Evolutionary conservation across 2,888 invertebrate species (phyloP).

Genomic region (Epistrophe eligans): DNA sequence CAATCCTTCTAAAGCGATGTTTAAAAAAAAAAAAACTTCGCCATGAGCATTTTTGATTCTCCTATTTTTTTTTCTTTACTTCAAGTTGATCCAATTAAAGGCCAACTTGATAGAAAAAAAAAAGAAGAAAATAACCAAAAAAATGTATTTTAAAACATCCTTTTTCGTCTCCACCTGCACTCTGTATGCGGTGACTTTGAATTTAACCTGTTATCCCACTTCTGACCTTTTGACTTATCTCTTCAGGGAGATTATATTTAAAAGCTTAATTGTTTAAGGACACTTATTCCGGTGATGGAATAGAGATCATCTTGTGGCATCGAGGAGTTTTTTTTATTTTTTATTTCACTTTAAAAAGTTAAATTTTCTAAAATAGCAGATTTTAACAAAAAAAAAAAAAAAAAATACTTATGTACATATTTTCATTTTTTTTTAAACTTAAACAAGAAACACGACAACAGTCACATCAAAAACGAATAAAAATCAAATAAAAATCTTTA

Average conservation of each 20-base stretch:
- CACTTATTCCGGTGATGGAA: conserved; percentile 6
- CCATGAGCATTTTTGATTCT: not conserved
- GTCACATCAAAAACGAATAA: conserved; percentile 46
- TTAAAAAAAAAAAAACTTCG: not conserved
- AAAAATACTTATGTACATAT: not conserved
- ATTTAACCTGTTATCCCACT: conserved; percentile 41
- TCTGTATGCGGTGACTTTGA: not conserved
- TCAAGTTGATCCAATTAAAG: conserved; percentile 34
- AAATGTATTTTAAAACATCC: not conserved
- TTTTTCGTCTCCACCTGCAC: not conserved
- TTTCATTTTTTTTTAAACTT: not conserved
- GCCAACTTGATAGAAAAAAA: conserved; percentile 9
- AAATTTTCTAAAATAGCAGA: not conserved
- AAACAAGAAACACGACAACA: not conserved
- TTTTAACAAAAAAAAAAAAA: not conserved
- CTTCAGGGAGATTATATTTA: conserved; percentile 36
- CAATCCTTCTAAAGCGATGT: not conserved
- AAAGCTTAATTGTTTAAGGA: conserved; percentile 50
- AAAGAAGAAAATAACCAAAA: not conserved
- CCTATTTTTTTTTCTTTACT: not conserved
- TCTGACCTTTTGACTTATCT: conserved; percentile 22
- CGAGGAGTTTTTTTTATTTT: not conserved
- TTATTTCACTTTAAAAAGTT: not conserved
- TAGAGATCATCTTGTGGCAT: conserved; percentile 19
- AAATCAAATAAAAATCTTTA: conserved; percentile 54